phyloP scores from a whole-genome alignment of 2,797 vertebrate genomes.

The Alauda arvensis region DNA sequence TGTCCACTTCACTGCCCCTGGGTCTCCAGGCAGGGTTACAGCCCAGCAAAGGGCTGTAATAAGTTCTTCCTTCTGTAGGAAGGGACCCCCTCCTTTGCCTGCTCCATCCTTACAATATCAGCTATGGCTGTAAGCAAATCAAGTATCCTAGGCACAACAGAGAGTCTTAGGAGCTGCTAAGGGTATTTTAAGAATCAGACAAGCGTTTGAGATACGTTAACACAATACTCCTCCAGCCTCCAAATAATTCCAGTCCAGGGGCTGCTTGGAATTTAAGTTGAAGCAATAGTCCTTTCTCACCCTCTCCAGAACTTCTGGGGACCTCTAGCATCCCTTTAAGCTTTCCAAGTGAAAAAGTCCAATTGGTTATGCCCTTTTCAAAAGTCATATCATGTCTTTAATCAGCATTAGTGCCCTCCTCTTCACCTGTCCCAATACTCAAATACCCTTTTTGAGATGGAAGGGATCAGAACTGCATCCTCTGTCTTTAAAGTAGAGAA shows the following conservation, averaged over 20 bases:
- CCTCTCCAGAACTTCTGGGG: neutral
- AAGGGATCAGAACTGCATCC: neutral
- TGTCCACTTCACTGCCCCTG: neutral
- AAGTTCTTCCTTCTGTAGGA: neutral
- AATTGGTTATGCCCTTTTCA: neutral
- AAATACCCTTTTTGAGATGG: neutral
- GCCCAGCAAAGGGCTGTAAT: neutral
- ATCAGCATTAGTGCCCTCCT: neutral
- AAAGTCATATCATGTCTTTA: neutral
- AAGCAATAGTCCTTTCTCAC: neutral
- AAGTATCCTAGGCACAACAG: fast-evolving
- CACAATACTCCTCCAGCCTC: neutral
- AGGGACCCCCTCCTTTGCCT: neutral
- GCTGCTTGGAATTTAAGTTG: neutral
- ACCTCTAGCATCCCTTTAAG: neutral
- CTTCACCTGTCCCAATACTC: neutral
- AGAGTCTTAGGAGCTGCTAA: neutral
- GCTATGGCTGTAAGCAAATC: neutral
- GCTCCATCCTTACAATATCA: neutral
- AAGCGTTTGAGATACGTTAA: neutral
- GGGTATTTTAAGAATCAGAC: neutral
- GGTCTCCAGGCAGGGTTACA: neutral
- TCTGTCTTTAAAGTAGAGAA: neutral
- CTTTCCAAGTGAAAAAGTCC: neutral
- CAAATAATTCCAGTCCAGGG: neutral